Conservation (phyloP, 2,888 invertebrate genomes). For the Caenorhabditis macrosperma region DNA sequence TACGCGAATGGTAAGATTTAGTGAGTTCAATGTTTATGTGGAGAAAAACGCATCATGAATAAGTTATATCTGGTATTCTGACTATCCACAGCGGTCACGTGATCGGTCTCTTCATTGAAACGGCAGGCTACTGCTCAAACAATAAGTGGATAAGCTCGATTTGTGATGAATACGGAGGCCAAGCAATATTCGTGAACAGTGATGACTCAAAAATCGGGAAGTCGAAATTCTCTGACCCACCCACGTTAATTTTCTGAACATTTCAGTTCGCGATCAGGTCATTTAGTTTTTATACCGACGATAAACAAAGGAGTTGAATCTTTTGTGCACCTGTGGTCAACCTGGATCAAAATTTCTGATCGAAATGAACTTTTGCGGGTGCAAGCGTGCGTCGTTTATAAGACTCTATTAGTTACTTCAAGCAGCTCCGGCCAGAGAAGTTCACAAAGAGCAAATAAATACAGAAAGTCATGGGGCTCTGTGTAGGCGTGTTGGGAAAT, state of each 20-base stretch:
- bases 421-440: background rate
- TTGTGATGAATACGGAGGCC: background rate
- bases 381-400: constrained; percentile 18
- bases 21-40: background rate
- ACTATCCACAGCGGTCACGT: background rate
- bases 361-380: constrained; percentile 31
- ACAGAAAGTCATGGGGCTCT: constrained; percentile 40
- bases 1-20: background rate
- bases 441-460: constrained; percentile 48
- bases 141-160: constrained; percentile 25
- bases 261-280: background rate
- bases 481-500: constrained; percentile 21
- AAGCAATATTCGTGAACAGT: background rate
- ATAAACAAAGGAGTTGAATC: background rate
- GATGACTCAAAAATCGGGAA: constrained; percentile 22
- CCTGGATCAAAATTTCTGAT: constrained; percentile 12
- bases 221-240: constrained; percentile 7
- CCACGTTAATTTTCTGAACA: constrained; percentile 21
- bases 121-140: constrained; percentile 16
- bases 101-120: background rate
- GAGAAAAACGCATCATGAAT: background rate
- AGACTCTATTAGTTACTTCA: background rate
- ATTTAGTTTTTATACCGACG: background rate
- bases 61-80: background rate
- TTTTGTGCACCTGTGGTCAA: background rate